A percentile compares a stretch with the other conserved stretches of the same genome.
Conservation (phyloP, 2,113 vertebrate genomes). For the Isichthys henryi region DNA sequence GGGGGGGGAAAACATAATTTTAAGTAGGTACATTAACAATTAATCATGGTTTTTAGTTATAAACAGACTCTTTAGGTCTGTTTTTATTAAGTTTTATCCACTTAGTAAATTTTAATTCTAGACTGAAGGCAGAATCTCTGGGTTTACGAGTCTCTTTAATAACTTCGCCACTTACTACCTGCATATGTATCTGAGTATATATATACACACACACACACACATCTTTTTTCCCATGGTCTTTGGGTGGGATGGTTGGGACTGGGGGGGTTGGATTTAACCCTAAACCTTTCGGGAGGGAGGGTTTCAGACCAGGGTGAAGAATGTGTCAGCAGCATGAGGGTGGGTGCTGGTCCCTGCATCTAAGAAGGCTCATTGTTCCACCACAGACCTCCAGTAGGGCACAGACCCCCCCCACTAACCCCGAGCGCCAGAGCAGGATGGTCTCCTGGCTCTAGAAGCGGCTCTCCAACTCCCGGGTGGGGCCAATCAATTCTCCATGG, state of each 20-base stretch:
- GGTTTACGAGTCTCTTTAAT: not conserved
- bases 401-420: constrained; percentile 7
- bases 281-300: not conserved
- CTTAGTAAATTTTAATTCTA: not conserved
- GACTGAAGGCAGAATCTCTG: not conserved
- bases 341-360: not conserved
- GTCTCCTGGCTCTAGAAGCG: not conserved
- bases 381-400: not conserved
- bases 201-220: no score
- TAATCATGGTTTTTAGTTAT: not conserved
- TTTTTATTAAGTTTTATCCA: not conserved
- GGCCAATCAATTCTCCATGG: constrained; percentile 24
- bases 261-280: not conserved
- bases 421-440: not conserved
- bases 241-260: not conserved
- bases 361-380: constrained; percentile 6
- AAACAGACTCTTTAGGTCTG: not conserved
- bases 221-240: not conserved
- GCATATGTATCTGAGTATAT: not conserved
- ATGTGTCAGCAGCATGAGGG: not conserved
- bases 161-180: not conserved
- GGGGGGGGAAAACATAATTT: not conserved
- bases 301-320: not conserved
- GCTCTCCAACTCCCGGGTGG: not conserved
- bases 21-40: not conserved